Evolutionary conservation across 2,113 vertebrate genomes (phyloP).

Genomic region (Phaethon lepturus): DNA sequence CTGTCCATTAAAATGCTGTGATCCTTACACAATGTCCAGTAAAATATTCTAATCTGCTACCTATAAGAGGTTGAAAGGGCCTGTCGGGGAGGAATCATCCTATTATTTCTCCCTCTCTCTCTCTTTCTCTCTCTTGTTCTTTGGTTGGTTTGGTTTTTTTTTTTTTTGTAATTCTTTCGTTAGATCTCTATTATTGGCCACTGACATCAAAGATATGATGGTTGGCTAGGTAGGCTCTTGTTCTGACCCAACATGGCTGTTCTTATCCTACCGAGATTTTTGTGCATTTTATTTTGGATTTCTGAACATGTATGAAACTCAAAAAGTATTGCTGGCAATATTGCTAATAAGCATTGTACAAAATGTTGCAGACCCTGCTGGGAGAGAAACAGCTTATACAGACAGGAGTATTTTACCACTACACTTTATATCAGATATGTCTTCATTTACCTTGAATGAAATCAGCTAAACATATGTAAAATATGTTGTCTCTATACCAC

Average conservation of each 20-base stretch:
- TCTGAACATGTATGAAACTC: neutral
- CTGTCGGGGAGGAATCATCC: neutral
- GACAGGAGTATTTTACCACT: neutral
- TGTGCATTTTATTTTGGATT: neutral
- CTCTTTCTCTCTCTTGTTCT: neutral
- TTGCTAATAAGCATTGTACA: neutral
- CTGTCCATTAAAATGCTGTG: neutral
- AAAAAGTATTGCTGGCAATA: neutral
- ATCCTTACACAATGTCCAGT: neutral
- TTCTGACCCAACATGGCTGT: neutral
- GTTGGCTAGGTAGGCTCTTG: neutral
- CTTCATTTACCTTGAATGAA: neutral
- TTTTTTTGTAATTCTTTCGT: neutral
- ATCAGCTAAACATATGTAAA: neutral
- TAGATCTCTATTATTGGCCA: neutral
- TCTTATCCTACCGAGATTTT: neutral
- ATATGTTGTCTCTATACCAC: neutral
- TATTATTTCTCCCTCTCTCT: neutral
- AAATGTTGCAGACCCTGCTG: neutral
- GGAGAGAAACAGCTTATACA: neutral
- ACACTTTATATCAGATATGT: neutral
- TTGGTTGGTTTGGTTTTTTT: rapidly evolving
- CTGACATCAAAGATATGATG: neutral
- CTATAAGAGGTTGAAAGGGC: neutral
- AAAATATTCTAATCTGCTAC: neutral